Base-by-base conservation (phyloP, 2,113 vertebrate species). In the Alethe diademata region DNA sequence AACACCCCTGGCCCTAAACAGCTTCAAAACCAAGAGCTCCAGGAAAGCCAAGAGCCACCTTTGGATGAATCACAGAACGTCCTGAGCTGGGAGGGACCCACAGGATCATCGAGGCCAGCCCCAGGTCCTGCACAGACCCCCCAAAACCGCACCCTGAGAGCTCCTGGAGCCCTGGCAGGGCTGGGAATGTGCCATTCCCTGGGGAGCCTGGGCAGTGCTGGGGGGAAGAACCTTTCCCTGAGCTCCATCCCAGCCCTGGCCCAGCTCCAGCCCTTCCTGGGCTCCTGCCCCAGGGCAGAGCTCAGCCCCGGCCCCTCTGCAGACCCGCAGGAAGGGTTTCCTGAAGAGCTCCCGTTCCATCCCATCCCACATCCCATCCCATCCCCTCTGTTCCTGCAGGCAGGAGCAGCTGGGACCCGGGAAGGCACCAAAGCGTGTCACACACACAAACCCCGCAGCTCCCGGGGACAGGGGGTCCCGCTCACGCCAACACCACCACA, bases 31-130 rank as follows among this genome's bases (percentile, higher is more conserved):
- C 22, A 8, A 28, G 48, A 57, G 36, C 11, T 62, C 45, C 38
- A 71, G 51, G 20, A 85, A 75, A 90, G 54, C 17, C 67, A 47
- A 82, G 38, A 8, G 15, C 22, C 73, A 53, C 47, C 67, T 45
- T 2, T 1, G 23, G 31, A 5, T 1, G 17, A 73, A 38, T 1
- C n/a, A 50, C 12, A 5, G 38, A 40, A 38, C 1, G 4, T 38
- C 51, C 69, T 5, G 28, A 45, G 17, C 2, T 1, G 38, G n/a
- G 6, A 81, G 16, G 38, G 24, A 88, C 24, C 28, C 36, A 1
- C 15, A 8, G 6, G 45, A 29, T 2, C 2, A 28, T 2, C 14
- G 23, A 25, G 11, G 0, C 3, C 67, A 10, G 2, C 7, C 11
- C 51, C 36, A 2, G 10, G 11, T 7, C 42, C 40, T 16, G 75